Evolutionary conservation across 1,140 invertebrate species (phyloP).

Genomic region (Micrasema minimum): DNA sequence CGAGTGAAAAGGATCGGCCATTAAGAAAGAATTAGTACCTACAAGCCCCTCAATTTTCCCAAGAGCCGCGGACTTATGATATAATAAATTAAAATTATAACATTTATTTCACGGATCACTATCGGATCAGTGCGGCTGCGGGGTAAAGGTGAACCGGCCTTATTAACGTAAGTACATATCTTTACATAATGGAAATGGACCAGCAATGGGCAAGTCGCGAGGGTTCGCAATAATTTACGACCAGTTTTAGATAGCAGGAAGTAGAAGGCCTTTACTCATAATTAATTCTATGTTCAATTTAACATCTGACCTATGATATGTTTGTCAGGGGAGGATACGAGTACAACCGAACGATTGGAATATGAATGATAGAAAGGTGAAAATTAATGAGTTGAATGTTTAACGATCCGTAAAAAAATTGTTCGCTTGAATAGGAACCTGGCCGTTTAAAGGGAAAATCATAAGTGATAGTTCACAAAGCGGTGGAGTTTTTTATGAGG

Average conservation of each 20-base stretch:
- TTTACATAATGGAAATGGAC: neutral
- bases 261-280: conserved; percentile 6
- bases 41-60: neutral
- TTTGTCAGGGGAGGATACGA: conserved; percentile 8
- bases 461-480: too few species aligned
- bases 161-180: conserved; percentile 3
- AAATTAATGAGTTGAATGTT: too few species aligned
- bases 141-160: neutral
- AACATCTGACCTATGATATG: conserved; percentile 6
- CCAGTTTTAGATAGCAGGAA: conserved; percentile 6
- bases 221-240: conserved; percentile 2
- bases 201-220: neutral
- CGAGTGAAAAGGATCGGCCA: conserved; percentile 12
- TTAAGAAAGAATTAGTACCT: conserved; percentile 21
- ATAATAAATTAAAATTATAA: neutral
- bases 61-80: neutral
- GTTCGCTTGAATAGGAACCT: too few species aligned
- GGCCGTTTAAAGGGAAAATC: too few species aligned
- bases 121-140: neutral
- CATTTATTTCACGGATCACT: neutral
- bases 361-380: too few species aligned
- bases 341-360: neutral
- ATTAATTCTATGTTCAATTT: conserved; percentile 25
- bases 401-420: too few species aligned
- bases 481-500: too few species aligned